These are phyloP conservation scores for Tetramorium simillimum DNA, from an alignment of 1,140 invertebrate genomes.

Conservation along the genomic window DNA sequence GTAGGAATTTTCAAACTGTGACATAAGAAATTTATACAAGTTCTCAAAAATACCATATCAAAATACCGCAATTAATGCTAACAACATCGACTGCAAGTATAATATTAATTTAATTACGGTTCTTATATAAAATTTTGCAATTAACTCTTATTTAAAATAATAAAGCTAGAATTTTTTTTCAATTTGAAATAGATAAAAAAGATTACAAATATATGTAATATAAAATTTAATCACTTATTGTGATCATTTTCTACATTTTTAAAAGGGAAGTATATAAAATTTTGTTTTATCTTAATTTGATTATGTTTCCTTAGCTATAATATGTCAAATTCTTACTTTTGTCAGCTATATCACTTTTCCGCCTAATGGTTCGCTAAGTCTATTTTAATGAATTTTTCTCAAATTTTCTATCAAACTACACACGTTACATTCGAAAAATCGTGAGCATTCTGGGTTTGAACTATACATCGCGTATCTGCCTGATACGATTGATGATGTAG, in stretches of 20 bases:
- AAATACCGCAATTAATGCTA: neutral
- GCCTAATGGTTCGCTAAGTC: neutral
- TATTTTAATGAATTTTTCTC: neutral
- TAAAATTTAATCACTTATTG: neutral
- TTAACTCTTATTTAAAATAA: neutral
- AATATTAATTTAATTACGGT: neutral
- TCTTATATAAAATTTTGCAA: neutral
- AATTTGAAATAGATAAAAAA: neutral
- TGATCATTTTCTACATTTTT: neutral
- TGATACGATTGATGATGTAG: neutral
- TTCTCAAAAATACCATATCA: neutral
- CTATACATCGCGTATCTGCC: neutral
- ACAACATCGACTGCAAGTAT: neutral
- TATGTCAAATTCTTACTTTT: slow-evolving; percentile 11
- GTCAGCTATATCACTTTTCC: neutral
- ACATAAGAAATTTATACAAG: neutral
- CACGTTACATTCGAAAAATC: neutral
- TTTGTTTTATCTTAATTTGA: neutral
- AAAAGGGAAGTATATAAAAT: neutral
- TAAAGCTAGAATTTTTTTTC: neutral
- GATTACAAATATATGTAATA: neutral
- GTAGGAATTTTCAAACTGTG: neutral
- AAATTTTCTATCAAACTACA: neutral
- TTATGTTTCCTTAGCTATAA: neutral
- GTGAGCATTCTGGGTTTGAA: neutral